Evolutionary conservation across 2,113 vertebrate genomes (phyloP).

Genomic region (Platysteira castanea): DNA sequence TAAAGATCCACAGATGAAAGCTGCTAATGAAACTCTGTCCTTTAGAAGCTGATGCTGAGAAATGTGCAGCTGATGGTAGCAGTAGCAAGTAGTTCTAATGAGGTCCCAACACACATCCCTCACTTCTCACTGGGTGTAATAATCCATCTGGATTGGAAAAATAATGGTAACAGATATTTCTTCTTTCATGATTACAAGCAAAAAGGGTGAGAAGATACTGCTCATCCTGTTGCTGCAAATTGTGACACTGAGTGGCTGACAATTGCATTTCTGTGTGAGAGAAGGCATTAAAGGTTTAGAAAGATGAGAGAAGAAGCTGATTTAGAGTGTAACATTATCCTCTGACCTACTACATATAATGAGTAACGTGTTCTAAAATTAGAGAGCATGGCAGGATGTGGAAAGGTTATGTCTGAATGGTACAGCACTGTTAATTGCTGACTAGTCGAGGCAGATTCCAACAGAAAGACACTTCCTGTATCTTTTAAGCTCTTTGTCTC

Average conservation of each 20-base stretch:
- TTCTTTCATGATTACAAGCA: not conserved
- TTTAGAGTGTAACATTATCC: conserved; percentile 21
- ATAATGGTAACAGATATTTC: not conserved
- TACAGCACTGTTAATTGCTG: not conserved
- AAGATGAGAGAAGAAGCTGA: not conserved
- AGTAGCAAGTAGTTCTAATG: not conserved
- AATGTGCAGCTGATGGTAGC: not conserved
- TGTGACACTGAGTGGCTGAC: not conserved
- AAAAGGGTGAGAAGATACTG: not conserved
- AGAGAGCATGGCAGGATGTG: not conserved
- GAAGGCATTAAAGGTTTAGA: not conserved
- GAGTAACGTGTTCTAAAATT: not conserved
- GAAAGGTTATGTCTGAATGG: conserved; percentile 11
- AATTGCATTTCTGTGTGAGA: not conserved
- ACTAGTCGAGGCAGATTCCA: not conserved
- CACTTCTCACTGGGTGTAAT: not conserved
- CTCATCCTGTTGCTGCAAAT: not conserved
- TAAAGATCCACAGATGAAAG: not conserved
- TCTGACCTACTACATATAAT: not conserved
- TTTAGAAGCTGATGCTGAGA: not conserved
- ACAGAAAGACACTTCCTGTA: not conserved
- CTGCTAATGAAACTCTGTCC: not conserved
- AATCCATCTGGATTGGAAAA: not conserved
- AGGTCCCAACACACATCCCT: not conserved
- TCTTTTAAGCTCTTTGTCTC: not conserved